phyloP scores from a whole-genome alignment of 2,888 invertebrate species.

The Scaptomyza parva region DNA sequence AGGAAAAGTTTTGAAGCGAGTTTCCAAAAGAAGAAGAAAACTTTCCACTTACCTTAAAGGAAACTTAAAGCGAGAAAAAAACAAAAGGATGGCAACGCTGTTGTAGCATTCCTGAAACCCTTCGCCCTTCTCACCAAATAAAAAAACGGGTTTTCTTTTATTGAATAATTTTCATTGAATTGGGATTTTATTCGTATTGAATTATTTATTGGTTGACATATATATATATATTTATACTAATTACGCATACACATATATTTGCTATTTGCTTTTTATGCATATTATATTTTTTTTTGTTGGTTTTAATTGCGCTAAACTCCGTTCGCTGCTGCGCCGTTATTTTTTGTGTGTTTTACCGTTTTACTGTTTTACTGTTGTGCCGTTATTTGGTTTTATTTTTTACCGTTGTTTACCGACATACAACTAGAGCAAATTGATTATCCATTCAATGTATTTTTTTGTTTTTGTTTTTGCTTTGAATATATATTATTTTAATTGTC shows the following conservation, averaged over 20 bases:
- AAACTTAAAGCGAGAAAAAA: background rate
- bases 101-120: too few relatives aligned
- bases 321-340: background rate
- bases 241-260: constrained; percentile 58
- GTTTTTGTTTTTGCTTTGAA: constrained; percentile 19
- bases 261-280: constrained; percentile 14
- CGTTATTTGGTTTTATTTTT: too few relatives aligned
- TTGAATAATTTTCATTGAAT: constrained; percentile 37
- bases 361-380: too few relatives aligned
- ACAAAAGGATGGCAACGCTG: too few relatives aligned
- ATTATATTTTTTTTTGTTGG: background rate
- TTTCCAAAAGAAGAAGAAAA: too few relatives aligned
- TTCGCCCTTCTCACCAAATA: too few relatives aligned
- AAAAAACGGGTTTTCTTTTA: background rate
- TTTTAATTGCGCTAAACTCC: constrained; percentile 11
- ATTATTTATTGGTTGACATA: constrained; percentile 63
- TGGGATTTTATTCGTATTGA: constrained; percentile 69
- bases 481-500: constrained; percentile 46
- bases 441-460: constrained; percentile 3
- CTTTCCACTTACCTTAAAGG: background rate
- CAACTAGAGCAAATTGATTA: constrained; percentile 35
- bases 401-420: constrained; percentile 15
- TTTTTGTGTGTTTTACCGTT: too few relatives aligned
- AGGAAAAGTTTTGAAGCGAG: too few relatives aligned
- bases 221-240: constrained; percentile 75